Evolutionary conservation across 2,113 vertebrate species (phyloP).

Genomic region (Brachirus orientalis): DNA sequence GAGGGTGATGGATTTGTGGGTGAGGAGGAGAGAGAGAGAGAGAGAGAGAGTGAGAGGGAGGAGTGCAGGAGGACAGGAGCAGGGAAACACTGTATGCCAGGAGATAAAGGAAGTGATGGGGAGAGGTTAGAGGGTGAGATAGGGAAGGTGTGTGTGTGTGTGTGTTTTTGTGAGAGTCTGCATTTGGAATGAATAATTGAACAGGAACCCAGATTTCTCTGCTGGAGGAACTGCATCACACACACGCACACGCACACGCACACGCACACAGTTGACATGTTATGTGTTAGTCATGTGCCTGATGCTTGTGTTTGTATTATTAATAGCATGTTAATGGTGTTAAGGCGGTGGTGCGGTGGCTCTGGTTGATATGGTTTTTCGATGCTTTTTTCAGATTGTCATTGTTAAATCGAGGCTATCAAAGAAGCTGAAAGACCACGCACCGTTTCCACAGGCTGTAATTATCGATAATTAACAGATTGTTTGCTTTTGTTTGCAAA

Average conservation of each 20-base stretch:
- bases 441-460: not conserved
- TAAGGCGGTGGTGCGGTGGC: conserved; percentile 14
- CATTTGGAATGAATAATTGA: conserved; percentile 74
- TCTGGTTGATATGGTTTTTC: not conserved
- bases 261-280: conserved; percentile 31
- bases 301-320: conserved; percentile 48
- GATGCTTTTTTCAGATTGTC: conserved; percentile 21
- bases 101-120: conserved; percentile 36
- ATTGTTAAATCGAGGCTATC: conserved; percentile 9
- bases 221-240: conserved; percentile 36
- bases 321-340: conserved; percentile 52
- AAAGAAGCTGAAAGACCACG: not conserved
- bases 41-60: conserved; percentile 17
- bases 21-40: conserved; percentile 18
- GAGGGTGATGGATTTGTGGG: conserved; percentile 31
- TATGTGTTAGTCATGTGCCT: conserved; percentile 60
- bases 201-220: conserved; percentile 49
- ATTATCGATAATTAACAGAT: too few species aligned
- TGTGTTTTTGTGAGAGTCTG: conserved; percentile 32
- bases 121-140: conserved; percentile 44
- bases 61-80: conserved; percentile 31
- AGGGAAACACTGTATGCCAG: conserved; percentile 10
- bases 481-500: not conserved
- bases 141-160: conserved; percentile 21
- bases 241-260: not conserved